Conservation (phyloP, 2,888 invertebrate species). For the Caenorhabditis sp. region DNA sequence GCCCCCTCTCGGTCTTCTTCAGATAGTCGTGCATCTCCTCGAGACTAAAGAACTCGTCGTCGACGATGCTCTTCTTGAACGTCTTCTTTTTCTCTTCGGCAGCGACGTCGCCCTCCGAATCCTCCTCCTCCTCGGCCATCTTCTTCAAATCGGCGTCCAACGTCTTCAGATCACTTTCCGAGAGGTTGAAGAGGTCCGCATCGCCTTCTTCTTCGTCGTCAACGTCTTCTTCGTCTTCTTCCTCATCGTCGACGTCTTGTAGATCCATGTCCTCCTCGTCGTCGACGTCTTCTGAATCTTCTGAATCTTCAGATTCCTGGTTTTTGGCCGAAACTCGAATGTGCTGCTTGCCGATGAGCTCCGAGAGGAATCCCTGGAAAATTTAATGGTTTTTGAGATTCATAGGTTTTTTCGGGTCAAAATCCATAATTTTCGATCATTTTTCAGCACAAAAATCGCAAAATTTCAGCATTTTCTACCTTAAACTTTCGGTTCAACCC, state of each 20-base stretch:
- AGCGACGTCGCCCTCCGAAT: constrained; percentile 28
- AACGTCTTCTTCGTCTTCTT: constrained; percentile 56
- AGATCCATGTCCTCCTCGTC: constrained; percentile 45
- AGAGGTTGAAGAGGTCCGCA: constrained; percentile 66
- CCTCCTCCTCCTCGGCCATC: constrained; percentile 54
- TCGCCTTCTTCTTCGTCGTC: constrained; percentile 65
- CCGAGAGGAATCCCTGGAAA: constrained; percentile 50
- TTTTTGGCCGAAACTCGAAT: constrained; percentile 13
- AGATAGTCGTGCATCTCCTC: constrained; percentile 73
- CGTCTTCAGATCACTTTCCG: constrained; percentile 67
- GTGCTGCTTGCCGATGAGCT: constrained; percentile 48
- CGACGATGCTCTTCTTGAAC: constrained; percentile 67
- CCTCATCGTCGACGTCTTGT: constrained; percentile 52
- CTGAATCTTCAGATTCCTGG: constrained; percentile 55
- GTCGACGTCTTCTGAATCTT: constrained; percentile 43
- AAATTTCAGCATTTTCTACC: constrained; percentile 30
- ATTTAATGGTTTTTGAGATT: too few species aligned
- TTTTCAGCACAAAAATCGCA: neutral
- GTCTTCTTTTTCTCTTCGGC: constrained; percentile 39
- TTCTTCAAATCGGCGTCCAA: constrained; percentile 63
- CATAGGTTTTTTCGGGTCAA: neutral
- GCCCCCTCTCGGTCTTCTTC: constrained; percentile 63
- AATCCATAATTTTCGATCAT: neutral
- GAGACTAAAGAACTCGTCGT: constrained; percentile 74
- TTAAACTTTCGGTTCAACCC: constrained; percentile 42